Evolutionary conservation across 2,797 vertebrate genomes (phyloP), one percentile per base, ranked within the genome.

Genomic region (Anniella stebbinsi): DNA sequence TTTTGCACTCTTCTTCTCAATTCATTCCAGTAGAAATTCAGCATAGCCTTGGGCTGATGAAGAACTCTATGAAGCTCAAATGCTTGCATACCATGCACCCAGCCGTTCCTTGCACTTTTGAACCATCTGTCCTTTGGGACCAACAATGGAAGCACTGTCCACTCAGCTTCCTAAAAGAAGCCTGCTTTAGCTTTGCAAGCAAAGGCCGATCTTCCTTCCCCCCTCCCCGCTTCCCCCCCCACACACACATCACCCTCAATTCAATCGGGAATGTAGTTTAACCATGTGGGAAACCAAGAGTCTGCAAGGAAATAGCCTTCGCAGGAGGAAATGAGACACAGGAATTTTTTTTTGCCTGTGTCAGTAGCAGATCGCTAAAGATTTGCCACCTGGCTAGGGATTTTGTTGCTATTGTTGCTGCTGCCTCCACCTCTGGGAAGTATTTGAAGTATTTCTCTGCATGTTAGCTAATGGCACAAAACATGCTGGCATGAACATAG

Each of bases 241-340:
- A 36, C 38, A 21, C 38, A 81, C 38, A 63, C 38, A 72, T 73
- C 57, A 38, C 25, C 45, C 45, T 33, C 23, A 38, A 25, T 77
- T 33, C 33, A 8, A 76, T 36, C 18, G n/a, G 38, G 70, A 76
- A 36, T 28, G 17, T 23, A n/a, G 33, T 25, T 33, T 82, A 73
- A 25, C 67, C 54, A 23, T 89, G 3, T 85, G 63, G 63, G 82
- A 85, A 85, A 84, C n/a, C 51, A 63, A 63, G 21, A 15, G 41
- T 51, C 86, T 67, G 30, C 15, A 66, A 75, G 84, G 54, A 73
- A 87, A 33, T 33, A 11, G 77, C 38, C 41, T 33, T 30, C 48
- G 33, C 12, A 87, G 28, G 23, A 81, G 84, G 89, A 90, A 90
- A 90, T 81, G 89, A 81, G 33, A 81, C 41, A 80, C 17, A n/a